Evolutionary conservation across 2,888 invertebrate species (phyloP), one percentile per base, ranked within the genome.

Genomic region (Salpingus planirostris): DNA sequence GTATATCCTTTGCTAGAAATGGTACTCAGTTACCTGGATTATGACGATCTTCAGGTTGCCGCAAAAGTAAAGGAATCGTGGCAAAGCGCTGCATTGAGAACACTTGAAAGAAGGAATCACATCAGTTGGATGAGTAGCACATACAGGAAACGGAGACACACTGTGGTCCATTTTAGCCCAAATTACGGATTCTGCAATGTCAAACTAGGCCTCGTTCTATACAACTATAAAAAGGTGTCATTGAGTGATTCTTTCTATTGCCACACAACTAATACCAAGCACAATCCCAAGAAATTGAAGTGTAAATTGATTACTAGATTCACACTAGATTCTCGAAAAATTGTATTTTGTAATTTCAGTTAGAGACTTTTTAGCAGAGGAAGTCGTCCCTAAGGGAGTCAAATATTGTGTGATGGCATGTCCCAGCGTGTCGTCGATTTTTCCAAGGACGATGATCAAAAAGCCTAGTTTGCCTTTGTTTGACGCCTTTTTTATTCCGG

Each of bases 1-100:
- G 46, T 56, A 18, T 57, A 55, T 34, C 59, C 57, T 3, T 34
- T 59, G 24, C 30, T 57, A 27, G 50, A 56, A 24, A 44, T 54
- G 7, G 39, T 59, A 14, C 56, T 59, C 30, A 41, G 42, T 25
- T 57, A 52, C 39, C 35, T 59, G 25, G 41, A 49, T 25, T 52
- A 41, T 29, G 40, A 47, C 15, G 56, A 55, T 24, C 40, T 59
- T 30, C 44, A 46, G 44, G 42, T 29, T 5, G 55, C 51, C 24
- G 32, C 43, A 13, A 13, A 43, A 36, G 53, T 59, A 10, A 54
- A 50, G 29, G 32, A 40, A 15, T 40, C 45, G n/a, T 59, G 59
- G 59, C 43, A 43, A 32, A 43, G 43, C 15, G 40, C 44, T n/a
- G 55, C 54, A 4, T 36, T 44, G 7, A 44, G 33, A 24, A 39